These are phyloP conservation scores for Fukomys damarensis DNA, from an alignment of 2,113 vertebrate species.

Conservation along the genomic window DNA sequence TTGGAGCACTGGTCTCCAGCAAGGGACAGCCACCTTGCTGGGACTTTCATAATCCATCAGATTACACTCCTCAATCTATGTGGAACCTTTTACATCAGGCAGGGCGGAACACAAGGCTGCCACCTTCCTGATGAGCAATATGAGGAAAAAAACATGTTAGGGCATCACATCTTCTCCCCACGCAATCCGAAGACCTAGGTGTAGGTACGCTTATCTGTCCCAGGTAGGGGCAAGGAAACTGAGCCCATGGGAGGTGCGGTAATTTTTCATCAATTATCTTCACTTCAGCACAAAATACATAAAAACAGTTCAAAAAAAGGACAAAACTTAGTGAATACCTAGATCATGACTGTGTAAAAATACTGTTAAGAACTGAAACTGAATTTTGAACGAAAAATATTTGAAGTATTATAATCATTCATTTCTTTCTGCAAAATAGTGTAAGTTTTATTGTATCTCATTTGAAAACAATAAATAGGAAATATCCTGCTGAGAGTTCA, in stretches of 20 bases:
- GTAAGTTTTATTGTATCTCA: not conserved
- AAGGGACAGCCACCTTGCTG: not conserved
- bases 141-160: not conserved
- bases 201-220: not conserved
- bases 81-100: too few species aligned
- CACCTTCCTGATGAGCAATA: not conserved
- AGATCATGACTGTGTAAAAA: not conserved
- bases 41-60: not conserved
- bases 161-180: not conserved
- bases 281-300: slow-evolving; percentile 28
- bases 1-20: not conserved
- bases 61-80: fast-evolving
- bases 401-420: not conserved
- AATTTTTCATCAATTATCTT: not conserved
- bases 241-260: not conserved
- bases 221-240: not conserved
- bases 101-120: not conserved
- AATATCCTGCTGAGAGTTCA: slow-evolving; percentile 9
- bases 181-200: not conserved
- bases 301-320: slow-evolving; percentile 7
- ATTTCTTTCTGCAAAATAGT: slow-evolving; percentile 9
- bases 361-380: not conserved
- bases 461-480: not conserved
- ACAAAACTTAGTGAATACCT: not conserved
- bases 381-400: not conserved